Base-by-base conservation (phyloP, 64 coral and sea anemone genomes). In the Stichodactyla mertensii region DNA sequence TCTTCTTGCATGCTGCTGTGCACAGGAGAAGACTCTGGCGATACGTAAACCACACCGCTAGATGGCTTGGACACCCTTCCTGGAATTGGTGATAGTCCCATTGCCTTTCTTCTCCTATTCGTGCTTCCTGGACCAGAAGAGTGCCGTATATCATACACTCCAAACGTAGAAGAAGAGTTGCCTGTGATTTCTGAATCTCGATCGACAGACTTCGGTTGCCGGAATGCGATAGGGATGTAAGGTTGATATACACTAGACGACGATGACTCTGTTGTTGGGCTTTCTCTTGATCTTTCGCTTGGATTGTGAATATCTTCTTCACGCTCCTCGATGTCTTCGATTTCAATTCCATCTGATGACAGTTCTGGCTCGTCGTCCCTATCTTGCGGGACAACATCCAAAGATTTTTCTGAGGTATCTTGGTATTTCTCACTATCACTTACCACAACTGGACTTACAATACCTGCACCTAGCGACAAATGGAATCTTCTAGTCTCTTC, bases 81-180 rank as follows among this genome's bases (percentile, higher is more conserved):
- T 61, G 91, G 88, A 51, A 89, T 83, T 61, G 90, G 86, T 7
- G 88, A 23, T 10, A 92, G 85, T 14, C 97, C 97, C 84, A 99
- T 79, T 11, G 97, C 97, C 58, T 87, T 89, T 36, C 97, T 54
- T 52, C 93, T 87, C 26, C 97, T 92, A 78, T 99, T 99, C 13
- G 97, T 99, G 88, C 97, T 99, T 69, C 97, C 97, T 60, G 97
- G 97, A 9, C 97, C 97, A n/a, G 93, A 99, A 12, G 97, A 99
- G 27, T 54, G 86, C 55, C 97, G 85, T 7, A 99, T 90, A 82
- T 99, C 97, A 60, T 99, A 99, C 36, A 99, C 88, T 53, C 97
- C 97, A 64, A 85, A 93, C 10, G 94, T 86, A 12, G 74, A 81
- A 22, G 52, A 87, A 69, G 79, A 86, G 71, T 60, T 80, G 55